phyloP scores from a whole-genome alignment of 2,113 vertebrate species.

The Chaenogobius annularis region DNA sequence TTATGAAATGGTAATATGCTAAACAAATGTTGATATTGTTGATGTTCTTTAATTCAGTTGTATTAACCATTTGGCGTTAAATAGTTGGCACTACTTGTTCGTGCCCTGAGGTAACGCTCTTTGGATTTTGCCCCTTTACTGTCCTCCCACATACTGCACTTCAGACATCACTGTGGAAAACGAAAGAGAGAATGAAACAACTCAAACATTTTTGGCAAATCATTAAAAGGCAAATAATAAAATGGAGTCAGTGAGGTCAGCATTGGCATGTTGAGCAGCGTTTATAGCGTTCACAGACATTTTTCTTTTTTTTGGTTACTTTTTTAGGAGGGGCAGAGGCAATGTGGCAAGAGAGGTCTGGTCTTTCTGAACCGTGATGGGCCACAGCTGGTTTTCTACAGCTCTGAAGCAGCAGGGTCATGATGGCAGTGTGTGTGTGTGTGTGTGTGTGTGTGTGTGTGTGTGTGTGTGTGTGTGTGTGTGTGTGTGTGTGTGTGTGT shows the following conservation, averaged over 20 bases:
- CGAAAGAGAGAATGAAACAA: background rate
- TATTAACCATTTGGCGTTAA: background rate
- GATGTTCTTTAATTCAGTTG: no score
- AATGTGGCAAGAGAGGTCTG: background rate
- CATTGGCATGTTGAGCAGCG: background rate
- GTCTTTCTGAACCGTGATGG: constrained; percentile 10
- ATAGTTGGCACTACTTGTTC: background rate
- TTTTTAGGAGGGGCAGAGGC: constrained; percentile 1
- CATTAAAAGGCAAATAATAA: background rate
- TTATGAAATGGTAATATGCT: no score
- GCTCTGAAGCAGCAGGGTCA: constrained; percentile 10
- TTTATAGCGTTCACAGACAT: background rate
- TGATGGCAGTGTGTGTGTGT: background rate
- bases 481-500: no score
- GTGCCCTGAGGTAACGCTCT: background rate
- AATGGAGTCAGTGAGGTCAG: background rate
- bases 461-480: no score
- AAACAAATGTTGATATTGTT: no score
- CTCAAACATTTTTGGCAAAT: background rate
- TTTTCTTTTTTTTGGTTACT: background rate
- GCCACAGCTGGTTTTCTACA: constrained; percentile 13
- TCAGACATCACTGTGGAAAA: background rate
- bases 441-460: no score
- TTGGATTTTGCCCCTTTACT: background rate
- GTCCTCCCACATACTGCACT: background rate